Percentiles rank a stretch among this genome's conserved stretches.
Conservation (phyloP, 2,888 invertebrate genomes). For the Eristalinus sepulchralis region DNA sequence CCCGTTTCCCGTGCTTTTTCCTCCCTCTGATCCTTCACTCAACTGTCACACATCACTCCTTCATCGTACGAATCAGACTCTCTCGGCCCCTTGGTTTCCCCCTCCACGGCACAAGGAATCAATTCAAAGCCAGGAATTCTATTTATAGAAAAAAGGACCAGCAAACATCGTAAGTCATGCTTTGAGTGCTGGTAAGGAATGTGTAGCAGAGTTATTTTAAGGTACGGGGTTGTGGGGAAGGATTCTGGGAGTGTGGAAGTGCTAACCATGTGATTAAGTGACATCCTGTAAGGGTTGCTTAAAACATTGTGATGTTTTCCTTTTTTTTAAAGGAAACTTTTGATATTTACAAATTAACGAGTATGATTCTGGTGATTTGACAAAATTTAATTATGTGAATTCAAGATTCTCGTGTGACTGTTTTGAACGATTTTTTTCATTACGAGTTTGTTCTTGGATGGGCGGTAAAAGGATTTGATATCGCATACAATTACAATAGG, state of each 20-base stretch:
- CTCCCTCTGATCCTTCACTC: conserved; percentile 35
- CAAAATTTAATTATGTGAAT: no score
- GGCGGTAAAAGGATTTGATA: no score
- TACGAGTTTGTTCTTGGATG: no score
- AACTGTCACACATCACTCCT: conserved; percentile 57
- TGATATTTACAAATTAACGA: no score
- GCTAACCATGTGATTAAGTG: conserved; percentile 55
- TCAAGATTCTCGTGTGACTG: no score
- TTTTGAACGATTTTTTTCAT: no score
- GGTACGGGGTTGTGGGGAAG: conserved; percentile 16
- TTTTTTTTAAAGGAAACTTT: no score
- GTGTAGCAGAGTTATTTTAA: conserved; percentile 41
- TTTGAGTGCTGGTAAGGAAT: conserved; percentile 41
- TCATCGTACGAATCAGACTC: conserved; percentile 32
- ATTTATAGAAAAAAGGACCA: conserved; percentile 37
- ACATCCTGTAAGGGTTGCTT: conserved; percentile 46
- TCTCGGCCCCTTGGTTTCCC: conserved; percentile 11
- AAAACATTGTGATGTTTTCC: background rate
- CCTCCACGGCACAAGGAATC: conserved; percentile 19
- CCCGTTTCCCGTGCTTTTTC: conserved; percentile 26
- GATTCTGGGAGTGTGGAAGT: conserved; percentile 30
- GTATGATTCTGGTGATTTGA: no score
- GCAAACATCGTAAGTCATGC: conserved; percentile 33
- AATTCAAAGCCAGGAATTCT: conserved; percentile 1
- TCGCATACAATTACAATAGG: no score